These are phyloP conservation scores for Ceratoteleas bidentatus DNA, from an alignment of 1,140 invertebrate genomes.

Conservation along the genomic window DNA sequence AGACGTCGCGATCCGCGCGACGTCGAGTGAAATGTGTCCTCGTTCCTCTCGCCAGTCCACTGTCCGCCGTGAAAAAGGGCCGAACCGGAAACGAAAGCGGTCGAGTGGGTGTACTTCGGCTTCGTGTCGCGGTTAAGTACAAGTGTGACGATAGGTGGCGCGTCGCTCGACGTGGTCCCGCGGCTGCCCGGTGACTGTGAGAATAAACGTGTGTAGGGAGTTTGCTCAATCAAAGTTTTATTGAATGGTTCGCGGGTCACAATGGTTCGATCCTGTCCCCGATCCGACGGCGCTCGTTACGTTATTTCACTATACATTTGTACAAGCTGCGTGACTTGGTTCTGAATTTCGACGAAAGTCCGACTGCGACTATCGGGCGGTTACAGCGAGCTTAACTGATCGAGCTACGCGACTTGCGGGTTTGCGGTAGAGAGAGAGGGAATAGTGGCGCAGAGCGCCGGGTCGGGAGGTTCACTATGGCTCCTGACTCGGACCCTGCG, in stretches of 20 bases:
- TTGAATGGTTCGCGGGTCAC: neutral
- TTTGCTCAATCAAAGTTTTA: slow-evolving; percentile 21
- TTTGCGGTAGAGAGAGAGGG: slow-evolving; percentile 24
- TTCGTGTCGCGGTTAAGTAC: slow-evolving; percentile 36
- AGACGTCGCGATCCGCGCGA: too few species aligned
- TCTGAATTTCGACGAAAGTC: slow-evolving; percentile 7
- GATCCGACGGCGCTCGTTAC: slow-evolving; percentile 64
- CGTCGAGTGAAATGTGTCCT: too few species aligned
- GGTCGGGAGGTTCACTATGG: slow-evolving; percentile 74
- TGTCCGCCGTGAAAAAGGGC: neutral
- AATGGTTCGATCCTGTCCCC: neutral
- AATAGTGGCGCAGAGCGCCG: slow-evolving; percentile 1
- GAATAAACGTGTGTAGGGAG: slow-evolving; percentile 15
- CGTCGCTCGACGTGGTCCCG: slow-evolving; percentile 34
- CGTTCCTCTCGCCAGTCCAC: too few species aligned
- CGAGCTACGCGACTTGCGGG: slow-evolving; percentile 22
- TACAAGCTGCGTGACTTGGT: slow-evolving; percentile 70
- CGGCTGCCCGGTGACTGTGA: slow-evolving; percentile 17
- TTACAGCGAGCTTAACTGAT: slow-evolving; percentile 46
- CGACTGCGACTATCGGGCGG: neutral
- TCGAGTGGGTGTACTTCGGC: neutral
- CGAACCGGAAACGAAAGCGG: neutral
- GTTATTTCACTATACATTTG: slow-evolving; percentile 79
- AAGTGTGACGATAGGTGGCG: slow-evolving; percentile 17
- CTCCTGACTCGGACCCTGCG: slow-evolving; percentile 77